A percentile compares a stretch with the other conserved stretches of the same genome.
phyloP scores from a whole-genome alignment of 2,888 invertebrate genomes.

The Athalia cordata region DNA sequence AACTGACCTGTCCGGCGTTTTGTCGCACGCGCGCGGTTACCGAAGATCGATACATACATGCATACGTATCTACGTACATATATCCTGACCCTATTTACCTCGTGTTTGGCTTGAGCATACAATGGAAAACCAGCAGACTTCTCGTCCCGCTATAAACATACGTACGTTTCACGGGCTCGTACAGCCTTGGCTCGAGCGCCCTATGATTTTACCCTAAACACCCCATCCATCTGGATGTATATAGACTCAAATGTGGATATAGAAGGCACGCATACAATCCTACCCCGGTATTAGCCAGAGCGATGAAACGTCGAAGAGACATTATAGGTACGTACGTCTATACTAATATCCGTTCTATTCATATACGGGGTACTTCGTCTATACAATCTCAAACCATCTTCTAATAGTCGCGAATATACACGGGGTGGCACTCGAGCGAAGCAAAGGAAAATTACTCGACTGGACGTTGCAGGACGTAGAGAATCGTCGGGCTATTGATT shows the following conservation, averaged over 20 bases:
- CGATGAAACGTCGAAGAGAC: not conserved
- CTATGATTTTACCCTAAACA: conserved; percentile 25
- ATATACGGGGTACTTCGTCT: not conserved
- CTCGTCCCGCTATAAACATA: not conserved
- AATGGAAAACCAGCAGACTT: conserved; percentile 5
- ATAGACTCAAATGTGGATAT: not conserved
- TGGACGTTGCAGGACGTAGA: conserved; percentile 3
- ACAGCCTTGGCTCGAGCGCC: not conserved
- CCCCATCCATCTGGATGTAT: not conserved
- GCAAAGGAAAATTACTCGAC: conserved; percentile 29
- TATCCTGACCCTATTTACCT: too few species aligned
- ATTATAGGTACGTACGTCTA: too few species aligned
- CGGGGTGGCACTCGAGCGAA: conserved; percentile 5
- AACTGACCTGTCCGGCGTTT: conserved; percentile 6
- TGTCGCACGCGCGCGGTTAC: not conserved
- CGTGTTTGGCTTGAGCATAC: too few species aligned
- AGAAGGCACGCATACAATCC: too few species aligned
- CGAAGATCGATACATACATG: conserved; percentile 11
- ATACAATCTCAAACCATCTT: conserved; percentile 1
- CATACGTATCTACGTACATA: not conserved
- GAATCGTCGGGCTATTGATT: conserved; percentile 17
- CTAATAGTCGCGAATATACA: conserved; percentile 16
- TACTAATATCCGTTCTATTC: not conserved
- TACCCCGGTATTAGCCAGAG: conserved; percentile 1
- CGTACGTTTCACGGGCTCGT: not conserved